Evolutionary conservation across 2,113 vertebrate genomes (phyloP), one percentile per base, ranked within the genome.

Genomic region (Todiramphus chloris): DNA sequence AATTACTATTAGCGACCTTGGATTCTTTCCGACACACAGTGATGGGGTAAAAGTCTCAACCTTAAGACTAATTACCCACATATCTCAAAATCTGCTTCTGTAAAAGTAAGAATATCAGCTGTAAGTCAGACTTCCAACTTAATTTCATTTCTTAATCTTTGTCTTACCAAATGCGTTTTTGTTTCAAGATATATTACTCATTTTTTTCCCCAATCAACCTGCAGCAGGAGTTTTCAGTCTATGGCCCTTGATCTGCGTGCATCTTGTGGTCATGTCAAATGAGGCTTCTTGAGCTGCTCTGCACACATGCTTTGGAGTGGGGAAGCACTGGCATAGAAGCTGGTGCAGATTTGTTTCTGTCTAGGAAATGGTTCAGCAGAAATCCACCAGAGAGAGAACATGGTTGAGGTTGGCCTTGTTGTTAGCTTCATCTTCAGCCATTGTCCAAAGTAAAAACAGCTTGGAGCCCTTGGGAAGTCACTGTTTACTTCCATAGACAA

Each of bases 61-160:
- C 0, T 0, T n/a, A 53, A 55, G 19, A 63, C 2, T 44, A 70
- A 70, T 13, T 69, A 68, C 19, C 3, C 19, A 77, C 5, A n/a
- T 0, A 23, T 66, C 93, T 74, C n/a, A 81, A 93, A 92, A 41
- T 24, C 18, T 68, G 16, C 11, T 72, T 79, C 72, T 85, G 6
- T 46, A 53, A 60, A 74, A 75, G 33, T 73, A 68, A 72, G 14
- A 1, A 2, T 46, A 51, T 63, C 31, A 74, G 8, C 2, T 9
- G 14, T 33, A 84, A 66, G 7, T 44, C 24, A 70, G n/a, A 48
- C 7, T 70, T 89, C 3, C 13, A 50, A 11, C 4, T 66, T 74
- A 73, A 67, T 80, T 92, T 11, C 77, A 3, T 56, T 90, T 90
- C 33, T 81, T 78, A n/a, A 90, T 69, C 50, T 46, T 44, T 69